A percentile compares a stretch with the other conserved stretches of the same genome.
phyloP scores from a whole-genome alignment of 2,113 vertebrate genomes.

The Chloebia gouldiae region DNA sequence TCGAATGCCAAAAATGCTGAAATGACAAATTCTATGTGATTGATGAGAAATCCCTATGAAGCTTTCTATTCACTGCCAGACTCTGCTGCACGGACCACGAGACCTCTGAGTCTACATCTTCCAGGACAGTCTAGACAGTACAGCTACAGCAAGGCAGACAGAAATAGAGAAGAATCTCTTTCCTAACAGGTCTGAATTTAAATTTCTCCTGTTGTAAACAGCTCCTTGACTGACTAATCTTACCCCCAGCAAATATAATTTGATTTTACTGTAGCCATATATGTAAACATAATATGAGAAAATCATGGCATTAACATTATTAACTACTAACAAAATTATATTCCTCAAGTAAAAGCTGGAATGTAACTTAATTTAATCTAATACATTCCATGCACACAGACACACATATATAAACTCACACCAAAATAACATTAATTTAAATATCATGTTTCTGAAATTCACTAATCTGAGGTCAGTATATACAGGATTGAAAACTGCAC shows the following conservation, averaged over 20 bases:
- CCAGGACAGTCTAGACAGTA: background rate
- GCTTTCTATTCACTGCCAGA: background rate
- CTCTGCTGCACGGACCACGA: rapidly evolving
- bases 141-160: background rate
- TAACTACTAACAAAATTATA: constrained; percentile 67
- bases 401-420: constrained; percentile 35
- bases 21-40: background rate
- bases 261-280: constrained; percentile 48
- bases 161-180: background rate
- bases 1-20: background rate
- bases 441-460: constrained; percentile 52
- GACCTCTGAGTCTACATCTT: background rate
- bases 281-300: constrained; percentile 59
- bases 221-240: constrained; percentile 25
- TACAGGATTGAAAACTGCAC: background rate
- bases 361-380: constrained; percentile 59
- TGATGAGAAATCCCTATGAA: background rate
- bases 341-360: constrained; percentile 54
- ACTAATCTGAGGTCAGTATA: constrained; percentile 34
- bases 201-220: constrained; percentile 36
- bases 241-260: constrained; percentile 62
- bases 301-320: constrained; percentile 62
- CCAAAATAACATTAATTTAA: constrained; percentile 61
- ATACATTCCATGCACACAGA: constrained; percentile 60
- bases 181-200: background rate